Conservation (phyloP, 2,113 vertebrate species). For the Platysternon megacephalum region DNA sequence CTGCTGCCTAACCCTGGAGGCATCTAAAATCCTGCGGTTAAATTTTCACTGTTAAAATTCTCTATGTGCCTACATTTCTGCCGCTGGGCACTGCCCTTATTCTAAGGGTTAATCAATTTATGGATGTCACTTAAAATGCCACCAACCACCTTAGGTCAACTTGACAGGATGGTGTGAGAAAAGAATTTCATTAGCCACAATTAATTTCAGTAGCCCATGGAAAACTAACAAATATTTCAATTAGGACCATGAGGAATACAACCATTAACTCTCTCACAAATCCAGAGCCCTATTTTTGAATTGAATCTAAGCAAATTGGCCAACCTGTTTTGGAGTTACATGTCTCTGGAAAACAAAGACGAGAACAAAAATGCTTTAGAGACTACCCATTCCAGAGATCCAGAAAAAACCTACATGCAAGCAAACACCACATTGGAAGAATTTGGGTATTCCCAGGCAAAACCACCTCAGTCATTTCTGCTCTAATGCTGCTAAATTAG, state of each 20-base stretch:
- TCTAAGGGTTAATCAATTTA: neutral
- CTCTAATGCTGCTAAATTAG: neutral
- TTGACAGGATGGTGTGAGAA: fast-evolving
- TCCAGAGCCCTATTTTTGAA: neutral
- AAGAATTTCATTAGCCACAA: neutral
- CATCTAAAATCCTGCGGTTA: neutral
- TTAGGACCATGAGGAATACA: slow-evolving; percentile 13
- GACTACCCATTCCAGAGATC: slow-evolving; percentile 30
- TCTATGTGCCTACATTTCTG: neutral
- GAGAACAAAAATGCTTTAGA: slow-evolving; percentile 40
- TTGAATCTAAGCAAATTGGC: neutral
- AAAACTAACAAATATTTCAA: neutral
- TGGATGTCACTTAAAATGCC: neutral
- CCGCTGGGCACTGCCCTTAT: neutral
- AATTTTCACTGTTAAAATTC: neutral
- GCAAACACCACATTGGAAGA: neutral
- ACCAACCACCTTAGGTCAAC: neutral
- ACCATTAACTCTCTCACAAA: neutral
- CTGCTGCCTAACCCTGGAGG: neutral
- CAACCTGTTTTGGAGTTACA: slow-evolving; percentile 11
- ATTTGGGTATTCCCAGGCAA: neutral
- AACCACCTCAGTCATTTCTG: neutral
- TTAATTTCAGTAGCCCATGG: neutral
- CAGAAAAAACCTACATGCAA: slow-evolving; percentile 3
- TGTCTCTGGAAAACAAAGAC: slow-evolving; percentile 37